These are phyloP conservation scores for Apistogramma diplotaenia DNA, from an alignment of 2,113 vertebrate species.

Conservation along the genomic window DNA sequence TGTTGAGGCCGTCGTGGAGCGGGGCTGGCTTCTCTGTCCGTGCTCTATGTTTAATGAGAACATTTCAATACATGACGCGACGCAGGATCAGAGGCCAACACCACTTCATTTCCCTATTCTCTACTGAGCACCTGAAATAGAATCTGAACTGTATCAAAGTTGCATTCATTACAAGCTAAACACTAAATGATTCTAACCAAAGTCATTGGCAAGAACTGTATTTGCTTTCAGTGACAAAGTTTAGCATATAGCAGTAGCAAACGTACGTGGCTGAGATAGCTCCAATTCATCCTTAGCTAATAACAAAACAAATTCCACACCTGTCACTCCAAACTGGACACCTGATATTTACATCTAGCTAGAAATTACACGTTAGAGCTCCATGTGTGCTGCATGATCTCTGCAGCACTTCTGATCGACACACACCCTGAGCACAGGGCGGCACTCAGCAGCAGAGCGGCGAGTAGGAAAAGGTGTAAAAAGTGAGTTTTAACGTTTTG, in stretches of 20 bases:
- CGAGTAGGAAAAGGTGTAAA: not conserved
- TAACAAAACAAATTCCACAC: not conserved
- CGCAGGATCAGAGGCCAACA: slow-evolving; percentile 18
- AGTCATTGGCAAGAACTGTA: not conserved
- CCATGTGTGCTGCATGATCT: not conserved
- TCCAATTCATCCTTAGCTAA: not conserved
- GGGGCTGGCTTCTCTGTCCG: not conserved
- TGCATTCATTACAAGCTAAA: slow-evolving; percentile 7
- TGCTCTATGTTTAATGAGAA: not conserved
- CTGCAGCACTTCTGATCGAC: not conserved
- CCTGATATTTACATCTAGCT: not conserved
- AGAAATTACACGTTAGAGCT: not conserved
- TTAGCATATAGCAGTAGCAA: not conserved
- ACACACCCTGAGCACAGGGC: not conserved
- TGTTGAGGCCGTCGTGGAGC: not conserved
- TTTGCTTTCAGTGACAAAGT: slow-evolving; percentile 3
- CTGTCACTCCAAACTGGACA: not conserved
- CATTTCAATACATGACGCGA: not conserved
- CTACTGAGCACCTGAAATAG: slow-evolving; percentile 32
- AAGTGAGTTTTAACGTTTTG: not conserved
- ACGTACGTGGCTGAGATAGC: not conserved
- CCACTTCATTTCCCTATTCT: slow-evolving; percentile 25
- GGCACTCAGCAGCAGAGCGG: not conserved
- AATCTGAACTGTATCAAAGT: slow-evolving; percentile 18
- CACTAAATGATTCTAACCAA: not conserved